phyloP scores from a whole-genome alignment of 2,888 invertebrate genomes.

The Euphydryas editha region DNA sequence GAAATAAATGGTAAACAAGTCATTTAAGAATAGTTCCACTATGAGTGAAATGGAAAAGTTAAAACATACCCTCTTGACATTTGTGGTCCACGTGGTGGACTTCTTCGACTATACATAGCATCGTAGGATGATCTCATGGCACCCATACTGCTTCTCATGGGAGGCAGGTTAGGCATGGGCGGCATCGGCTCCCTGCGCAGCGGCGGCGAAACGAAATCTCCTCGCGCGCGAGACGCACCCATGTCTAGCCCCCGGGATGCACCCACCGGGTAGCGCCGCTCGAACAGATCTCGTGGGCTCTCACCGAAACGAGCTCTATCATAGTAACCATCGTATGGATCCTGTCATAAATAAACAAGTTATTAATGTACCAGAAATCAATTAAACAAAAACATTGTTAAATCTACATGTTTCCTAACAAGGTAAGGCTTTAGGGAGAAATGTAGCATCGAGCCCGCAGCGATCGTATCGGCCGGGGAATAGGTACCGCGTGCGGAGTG shows the following conservation, averaged over 20 bases:
- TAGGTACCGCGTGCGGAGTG: conserved; percentile 66
- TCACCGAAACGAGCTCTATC: conserved; percentile 88
- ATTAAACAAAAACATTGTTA: not conserved
- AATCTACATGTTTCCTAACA: conserved; percentile 4
- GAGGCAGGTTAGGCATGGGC: conserved; percentile 89
- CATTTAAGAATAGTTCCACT: not conserved
- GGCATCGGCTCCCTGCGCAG: conserved; percentile 91
- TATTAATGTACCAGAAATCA: not conserved
- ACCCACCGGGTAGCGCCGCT: conserved; percentile 89
- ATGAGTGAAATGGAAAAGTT: conserved; percentile 9
- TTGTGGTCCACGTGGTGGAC: conserved; percentile 86
- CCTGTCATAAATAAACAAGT: conserved; percentile 65
- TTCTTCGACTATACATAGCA: conserved; percentile 92
- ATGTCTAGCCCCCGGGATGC: conserved; percentile 81
- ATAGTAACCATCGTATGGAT: conserved; percentile 91
- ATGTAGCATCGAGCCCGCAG: conserved; percentile 64
- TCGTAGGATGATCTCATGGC: conserved; percentile 90
- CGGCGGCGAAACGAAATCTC: conserved; percentile 89
- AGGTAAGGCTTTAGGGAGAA: not conserved
- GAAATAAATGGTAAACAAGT: not conserved
- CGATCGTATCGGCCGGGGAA: conserved; percentile 54
- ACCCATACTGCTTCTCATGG: conserved; percentile 84
- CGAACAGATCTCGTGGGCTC: conserved; percentile 90
- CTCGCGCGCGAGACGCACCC: conserved; percentile 82
- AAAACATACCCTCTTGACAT: conserved; percentile 79